Percentiles rank a stretch among this genome's conserved stretches.
phyloP scores from a whole-genome alignment of 2,888 invertebrate genomes.

The Ecliptopera silaceata region DNA sequence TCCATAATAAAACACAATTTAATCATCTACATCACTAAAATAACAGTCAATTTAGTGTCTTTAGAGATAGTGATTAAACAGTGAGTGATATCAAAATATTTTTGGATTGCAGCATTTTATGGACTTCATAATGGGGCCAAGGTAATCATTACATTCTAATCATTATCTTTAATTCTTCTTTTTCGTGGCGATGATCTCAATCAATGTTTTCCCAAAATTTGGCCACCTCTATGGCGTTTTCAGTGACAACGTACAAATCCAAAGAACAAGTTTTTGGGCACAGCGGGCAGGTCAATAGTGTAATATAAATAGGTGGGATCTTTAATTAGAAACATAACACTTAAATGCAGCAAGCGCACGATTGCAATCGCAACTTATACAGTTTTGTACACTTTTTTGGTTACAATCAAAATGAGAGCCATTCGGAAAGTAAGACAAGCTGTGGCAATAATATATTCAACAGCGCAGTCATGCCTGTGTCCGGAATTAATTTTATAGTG shows the following conservation, averaged over 20 bases:
- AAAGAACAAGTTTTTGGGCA: too few species aligned
- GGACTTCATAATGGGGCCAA: conserved; percentile 62
- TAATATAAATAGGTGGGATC: too few species aligned
- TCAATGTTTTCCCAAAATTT: too few species aligned
- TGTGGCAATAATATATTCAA: conserved; percentile 36
- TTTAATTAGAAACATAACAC: conserved; percentile 14
- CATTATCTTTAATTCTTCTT: conserved; percentile 20
- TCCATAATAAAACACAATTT: conserved; percentile 19
- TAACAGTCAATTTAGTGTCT: not conserved
- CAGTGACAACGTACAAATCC: too few species aligned
- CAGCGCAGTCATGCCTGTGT: conserved; percentile 31
- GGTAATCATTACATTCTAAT: conserved; percentile 51
- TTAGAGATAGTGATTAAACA: conserved; percentile 27
- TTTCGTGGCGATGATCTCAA: too few species aligned
- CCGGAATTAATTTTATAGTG: conserved; percentile 45
- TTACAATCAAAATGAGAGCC: conserved; percentile 1
- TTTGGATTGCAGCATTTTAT: conserved; percentile 37
- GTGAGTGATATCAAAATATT: conserved; percentile 33
- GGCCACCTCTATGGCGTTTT: too few species aligned
- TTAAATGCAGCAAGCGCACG: conserved; percentile 5
- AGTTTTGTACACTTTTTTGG: not conserved
- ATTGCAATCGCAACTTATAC: conserved; percentile 12
- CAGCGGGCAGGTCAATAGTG: too few species aligned
- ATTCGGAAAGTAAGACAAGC: conserved; percentile 4
- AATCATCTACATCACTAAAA: conserved; percentile 2